Conservation (phyloP, 30 jellyfish, hydroid and myxozoan genomes). For the Hydractinia echinata region DNA sequence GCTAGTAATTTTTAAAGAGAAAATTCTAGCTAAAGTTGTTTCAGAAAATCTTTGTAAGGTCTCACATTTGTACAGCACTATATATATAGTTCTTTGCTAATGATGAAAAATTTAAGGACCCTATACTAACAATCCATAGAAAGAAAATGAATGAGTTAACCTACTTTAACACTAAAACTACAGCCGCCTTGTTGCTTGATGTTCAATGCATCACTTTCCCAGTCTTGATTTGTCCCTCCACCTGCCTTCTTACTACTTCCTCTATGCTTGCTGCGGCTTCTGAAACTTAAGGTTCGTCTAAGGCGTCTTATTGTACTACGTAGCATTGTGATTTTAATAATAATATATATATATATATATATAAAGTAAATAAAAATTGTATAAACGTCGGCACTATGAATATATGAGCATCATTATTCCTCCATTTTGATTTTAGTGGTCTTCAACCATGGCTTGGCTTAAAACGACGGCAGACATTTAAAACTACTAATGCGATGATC, state of each 20-base stretch:
- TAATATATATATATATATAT: neutral
- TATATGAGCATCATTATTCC: neutral
- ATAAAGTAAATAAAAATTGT: neutral
- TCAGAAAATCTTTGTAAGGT: neutral
- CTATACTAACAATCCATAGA: neutral
- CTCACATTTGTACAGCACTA: neutral
- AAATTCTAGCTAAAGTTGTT: neutral
- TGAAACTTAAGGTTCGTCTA: conserved; percentile 90
- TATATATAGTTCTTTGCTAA: neutral
- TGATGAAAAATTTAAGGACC: neutral
- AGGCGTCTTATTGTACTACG: conserved; percentile 31
- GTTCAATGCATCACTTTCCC: conserved; percentile 75
- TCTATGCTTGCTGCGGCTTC: conserved; percentile 77
- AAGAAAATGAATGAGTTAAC: neutral
- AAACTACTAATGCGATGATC: too few species aligned
- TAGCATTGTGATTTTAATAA: conserved; percentile 1
- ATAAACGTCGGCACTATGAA: neutral
- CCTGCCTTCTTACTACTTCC: conserved; percentile 48
- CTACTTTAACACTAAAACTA: conserved; percentile 67
- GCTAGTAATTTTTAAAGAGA: too few species aligned
- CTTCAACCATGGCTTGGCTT: too few species aligned
- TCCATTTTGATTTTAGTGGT: conserved; percentile 16
- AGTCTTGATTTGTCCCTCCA: conserved; percentile 18
- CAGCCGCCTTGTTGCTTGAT: conserved; percentile 86
- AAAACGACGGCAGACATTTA: too few species aligned